phyloP scores from a whole-genome alignment of 2,113 vertebrate species.

The Neopipo cinnamomea region DNA sequence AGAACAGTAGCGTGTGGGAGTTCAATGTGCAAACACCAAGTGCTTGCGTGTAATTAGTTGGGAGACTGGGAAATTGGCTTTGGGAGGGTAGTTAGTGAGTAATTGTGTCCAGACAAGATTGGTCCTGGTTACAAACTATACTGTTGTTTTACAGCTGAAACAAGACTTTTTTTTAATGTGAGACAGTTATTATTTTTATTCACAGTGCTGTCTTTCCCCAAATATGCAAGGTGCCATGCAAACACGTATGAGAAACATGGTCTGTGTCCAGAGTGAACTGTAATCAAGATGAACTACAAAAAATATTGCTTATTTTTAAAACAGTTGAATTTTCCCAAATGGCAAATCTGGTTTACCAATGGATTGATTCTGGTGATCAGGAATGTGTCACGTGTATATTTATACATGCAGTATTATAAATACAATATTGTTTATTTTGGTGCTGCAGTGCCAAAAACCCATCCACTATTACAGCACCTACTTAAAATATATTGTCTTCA shows the following conservation, averaged over 20 bases:
- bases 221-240: neutral
- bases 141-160: neutral
- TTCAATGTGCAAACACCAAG: neutral
- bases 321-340: neutral
- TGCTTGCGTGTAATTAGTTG: neutral
- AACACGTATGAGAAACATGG: neutral
- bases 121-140: neutral
- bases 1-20: neutral
- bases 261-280: neutral
- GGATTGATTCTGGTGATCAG: neutral
- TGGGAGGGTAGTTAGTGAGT: constrained; percentile 29
- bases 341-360: neutral
- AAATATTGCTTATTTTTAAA: neutral
- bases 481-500: neutral
- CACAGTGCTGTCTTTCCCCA: neutral
- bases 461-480: neutral
- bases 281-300: neutral
- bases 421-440: neutral
- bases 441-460: neutral
- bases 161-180: neutral
- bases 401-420: neutral
- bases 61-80: constrained; percentile 39
- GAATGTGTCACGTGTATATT: neutral
- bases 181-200: neutral
- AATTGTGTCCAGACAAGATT: constrained; percentile 30